Evolutionary conservation across 2,113 vertebrate species (phyloP), one percentile per base, ranked within the genome.

Genomic region (Phrynocephalus versicolor): DNA sequence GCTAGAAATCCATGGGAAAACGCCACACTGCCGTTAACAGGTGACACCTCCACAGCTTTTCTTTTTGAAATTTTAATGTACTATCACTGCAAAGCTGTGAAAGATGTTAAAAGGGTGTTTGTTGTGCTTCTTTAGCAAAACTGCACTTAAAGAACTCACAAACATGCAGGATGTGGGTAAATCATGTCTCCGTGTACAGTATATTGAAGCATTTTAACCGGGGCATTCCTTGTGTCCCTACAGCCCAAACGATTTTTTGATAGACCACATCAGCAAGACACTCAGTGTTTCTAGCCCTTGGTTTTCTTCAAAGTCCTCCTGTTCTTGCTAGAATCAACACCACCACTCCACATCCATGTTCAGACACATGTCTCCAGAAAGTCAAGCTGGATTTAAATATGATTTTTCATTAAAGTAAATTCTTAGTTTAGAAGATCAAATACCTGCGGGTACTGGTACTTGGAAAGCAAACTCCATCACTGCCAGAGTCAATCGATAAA

Each of bases 141-240:
- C 35, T 41, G 41, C 27, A 25, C 51, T 37, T 45, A 30, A 35
- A 67, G 25, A 51, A 69, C 41, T 25, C 39, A 51, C 69, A 69
- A 69, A 81, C 39, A 60, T 19, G 55, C 37, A 82, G 30, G 67
- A 57, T 82, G 57, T 33, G n/a, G 65, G 70, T 82, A 69, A 70
- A 35, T 1, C 57, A 33, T 60, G 23, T 71, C 57, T 35, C 21
- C 18, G 37, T 71, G 41, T 71, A 19, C 13, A 13, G 41, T 71
- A 19, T 23, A 13, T 51, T 23, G 25, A 82, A 37, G 71, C 51
- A 85, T 55, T 8, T 27, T 27, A 69, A 85, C 65, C 33, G 83
- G 64, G 82, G 13, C 2, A 1, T 7, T 21, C 5, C 0, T 0
- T 71, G 3, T 62, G 58, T 51, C 45, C 10, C 10, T 19, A 77